A percentile compares a stretch with the other conserved stretches of the same genome.
These are phyloP conservation scores for Phalacrocorax pelagicus DNA, from an alignment of 2,113 vertebrate genomes.

Conservation along the genomic window DNA sequence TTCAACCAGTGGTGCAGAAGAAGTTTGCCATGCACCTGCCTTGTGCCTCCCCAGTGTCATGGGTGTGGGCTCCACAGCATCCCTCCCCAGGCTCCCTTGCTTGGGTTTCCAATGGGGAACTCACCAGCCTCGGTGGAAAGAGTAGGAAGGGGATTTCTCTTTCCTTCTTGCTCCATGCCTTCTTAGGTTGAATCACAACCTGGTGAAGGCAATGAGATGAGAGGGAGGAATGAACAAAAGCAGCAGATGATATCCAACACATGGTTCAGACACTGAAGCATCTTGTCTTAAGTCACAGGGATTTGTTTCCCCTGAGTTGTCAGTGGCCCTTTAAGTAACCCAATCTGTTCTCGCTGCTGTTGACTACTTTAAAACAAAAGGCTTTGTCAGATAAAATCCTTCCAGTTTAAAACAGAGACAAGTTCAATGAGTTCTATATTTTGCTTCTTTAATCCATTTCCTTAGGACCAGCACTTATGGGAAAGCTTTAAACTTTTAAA, in stretches of 20 bases:
- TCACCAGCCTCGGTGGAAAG: not conserved
- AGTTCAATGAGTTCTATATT: slow-evolving; percentile 63
- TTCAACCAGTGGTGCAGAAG: not conserved
- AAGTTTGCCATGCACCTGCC: not conserved
- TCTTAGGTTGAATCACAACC: not conserved
- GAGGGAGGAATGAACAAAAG: not conserved
- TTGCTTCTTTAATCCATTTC: slow-evolving; percentile 69
- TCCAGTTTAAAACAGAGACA: slow-evolving; percentile 64
- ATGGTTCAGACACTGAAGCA: not conserved
- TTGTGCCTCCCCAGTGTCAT: not conserved
- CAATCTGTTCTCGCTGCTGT: slow-evolving; percentile 49
- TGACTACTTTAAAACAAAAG: slow-evolving; percentile 66
- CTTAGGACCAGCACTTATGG: slow-evolving; percentile 55
- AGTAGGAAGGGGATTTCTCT: not conserved
- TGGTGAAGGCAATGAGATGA: not conserved
- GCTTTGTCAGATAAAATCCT: slow-evolving; percentile 45
- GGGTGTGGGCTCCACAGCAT: fast-evolving
- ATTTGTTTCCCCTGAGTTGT: slow-evolving; percentile 7
- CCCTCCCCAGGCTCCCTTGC: not conserved
- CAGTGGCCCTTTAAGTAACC: slow-evolving; percentile 58
- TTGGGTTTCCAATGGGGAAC: fast-evolving
- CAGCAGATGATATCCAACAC: not conserved
- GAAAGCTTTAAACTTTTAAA: slow-evolving; percentile 63
- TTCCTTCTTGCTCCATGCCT: not conserved
- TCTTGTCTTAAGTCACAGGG: not conserved